phyloP scores from a whole-genome alignment of 2,888 invertebrate species.

The Norana najaformis region DNA sequence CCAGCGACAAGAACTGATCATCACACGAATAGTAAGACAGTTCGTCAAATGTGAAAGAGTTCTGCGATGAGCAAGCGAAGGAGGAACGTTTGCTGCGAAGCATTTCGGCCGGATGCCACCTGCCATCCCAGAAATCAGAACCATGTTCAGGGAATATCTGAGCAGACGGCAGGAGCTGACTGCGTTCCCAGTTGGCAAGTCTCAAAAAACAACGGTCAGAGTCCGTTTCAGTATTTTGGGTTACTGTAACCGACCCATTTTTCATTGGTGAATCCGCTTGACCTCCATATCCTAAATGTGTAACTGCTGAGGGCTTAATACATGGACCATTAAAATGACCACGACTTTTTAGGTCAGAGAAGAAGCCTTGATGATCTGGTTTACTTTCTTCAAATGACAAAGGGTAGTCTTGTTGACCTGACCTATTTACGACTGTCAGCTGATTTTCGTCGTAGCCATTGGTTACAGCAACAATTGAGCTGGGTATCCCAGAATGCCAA shows the following conservation, averaged over 20 bases:
- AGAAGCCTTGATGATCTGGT: not conserved
- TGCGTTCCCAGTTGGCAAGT: not conserved
- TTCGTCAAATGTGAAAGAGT: not conserved
- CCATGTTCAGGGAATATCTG: not conserved
- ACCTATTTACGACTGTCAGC: not conserved
- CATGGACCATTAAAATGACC: not conserved
- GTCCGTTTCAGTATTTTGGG: not conserved
- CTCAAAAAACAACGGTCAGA: not conserved
- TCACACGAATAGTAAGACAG: not conserved
- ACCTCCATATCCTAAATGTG: not conserved
- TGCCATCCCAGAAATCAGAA: not conserved
- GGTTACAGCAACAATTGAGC: not conserved
- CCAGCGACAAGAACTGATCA: not conserved
- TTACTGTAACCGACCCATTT: not conserved
- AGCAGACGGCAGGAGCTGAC: not conserved
- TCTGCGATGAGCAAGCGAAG: not conserved
- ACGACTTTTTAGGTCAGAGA: too few species aligned
- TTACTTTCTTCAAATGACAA: not conserved
- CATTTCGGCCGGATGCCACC: not conserved
- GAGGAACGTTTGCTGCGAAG: slow-evolving; percentile 7
- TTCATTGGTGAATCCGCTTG: not conserved
- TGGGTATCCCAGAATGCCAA: too few species aligned
- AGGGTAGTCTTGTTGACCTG: not conserved
- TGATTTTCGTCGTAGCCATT: not conserved
- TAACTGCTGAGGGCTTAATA: not conserved